These are phyloP conservation scores for Rhynchophorus ferrugineus DNA, from an alignment of 1,140 invertebrate species.

Conservation along the genomic window DNA sequence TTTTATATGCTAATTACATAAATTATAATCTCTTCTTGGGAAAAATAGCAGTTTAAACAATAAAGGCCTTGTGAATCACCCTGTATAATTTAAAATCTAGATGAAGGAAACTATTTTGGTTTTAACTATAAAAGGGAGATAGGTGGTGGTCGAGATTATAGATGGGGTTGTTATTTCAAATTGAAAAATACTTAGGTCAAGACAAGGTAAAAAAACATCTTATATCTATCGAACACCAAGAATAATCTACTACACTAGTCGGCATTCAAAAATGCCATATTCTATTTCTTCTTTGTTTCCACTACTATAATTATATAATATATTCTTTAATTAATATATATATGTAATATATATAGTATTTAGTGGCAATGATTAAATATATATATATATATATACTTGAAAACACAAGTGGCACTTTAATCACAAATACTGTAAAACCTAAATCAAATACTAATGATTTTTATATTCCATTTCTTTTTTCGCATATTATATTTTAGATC, in stretches of 20 bases:
- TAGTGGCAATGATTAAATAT: conserved; percentile 39
- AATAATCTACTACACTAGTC: conserved; percentile 30
- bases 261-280: conserved; percentile 28
- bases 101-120: too few relatives aligned
- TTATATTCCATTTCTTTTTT: conserved; percentile 8
- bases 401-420: conserved; percentile 41
- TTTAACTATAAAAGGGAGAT: too few relatives aligned
- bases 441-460: conserved; percentile 34
- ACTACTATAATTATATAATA: conserved; percentile 31
- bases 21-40: too few relatives aligned
- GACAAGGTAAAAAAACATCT: conserved; percentile 22
- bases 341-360: conserved; percentile 38
- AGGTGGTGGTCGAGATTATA: too few relatives aligned
- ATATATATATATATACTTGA: conserved; percentile 35
- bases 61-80: too few relatives aligned
- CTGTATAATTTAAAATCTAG: too few relatives aligned
- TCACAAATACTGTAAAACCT: conserved; percentile 42
- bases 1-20: too few relatives aligned
- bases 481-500: not conserved
- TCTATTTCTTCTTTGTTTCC: conserved; percentile 17
- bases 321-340: conserved; percentile 35
- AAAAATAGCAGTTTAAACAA: too few relatives aligned
- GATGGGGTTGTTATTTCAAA: conserved; percentile 1
- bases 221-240: conserved; percentile 39
- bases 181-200: conserved; percentile 18